Evolutionary conservation across 2,113 vertebrate genomes (phyloP).

Genomic region (Actenoides hombroni): DNA sequence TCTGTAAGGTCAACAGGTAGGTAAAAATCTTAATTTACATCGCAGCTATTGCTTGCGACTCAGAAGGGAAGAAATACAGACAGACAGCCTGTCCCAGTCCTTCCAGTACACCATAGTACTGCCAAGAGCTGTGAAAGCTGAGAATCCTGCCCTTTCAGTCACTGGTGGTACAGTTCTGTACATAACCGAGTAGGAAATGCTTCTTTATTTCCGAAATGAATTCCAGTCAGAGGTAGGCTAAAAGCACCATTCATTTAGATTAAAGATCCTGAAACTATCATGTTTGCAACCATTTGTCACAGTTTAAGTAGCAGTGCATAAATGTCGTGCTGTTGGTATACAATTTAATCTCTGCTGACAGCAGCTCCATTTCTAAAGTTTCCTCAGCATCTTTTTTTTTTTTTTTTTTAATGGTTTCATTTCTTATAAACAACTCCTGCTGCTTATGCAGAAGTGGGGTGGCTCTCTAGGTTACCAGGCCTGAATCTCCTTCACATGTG

Average conservation of each 20-base stretch:
- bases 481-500: neutral
- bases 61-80: neutral
- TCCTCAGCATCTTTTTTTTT: neutral
- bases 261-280: constrained; percentile 59
- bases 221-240: constrained; percentile 64
- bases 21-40: constrained; percentile 26
- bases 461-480: neutral
- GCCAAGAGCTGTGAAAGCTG: neutral
- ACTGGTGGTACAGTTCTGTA: neutral
- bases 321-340: constrained; percentile 54
- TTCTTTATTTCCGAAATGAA: constrained; percentile 56
- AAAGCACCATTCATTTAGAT: constrained; percentile 68
- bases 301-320: constrained; percentile 66
- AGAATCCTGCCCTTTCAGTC: neutral
- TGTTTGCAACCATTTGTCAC: constrained; percentile 62
- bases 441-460: neutral
- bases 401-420: constrained; percentile 40
- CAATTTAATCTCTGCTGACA: constrained; percentile 63
- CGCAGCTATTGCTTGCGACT: neutral
- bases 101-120: neutral
- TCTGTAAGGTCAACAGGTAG: neutral
- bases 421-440: neutral
- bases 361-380: constrained; percentile 57
- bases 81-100: neutral
- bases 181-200: constrained; percentile 1